These are phyloP conservation scores for Glaucidium brasilianum DNA, from an alignment of 2,113 vertebrate genomes.

Conservation along the genomic window DNA sequence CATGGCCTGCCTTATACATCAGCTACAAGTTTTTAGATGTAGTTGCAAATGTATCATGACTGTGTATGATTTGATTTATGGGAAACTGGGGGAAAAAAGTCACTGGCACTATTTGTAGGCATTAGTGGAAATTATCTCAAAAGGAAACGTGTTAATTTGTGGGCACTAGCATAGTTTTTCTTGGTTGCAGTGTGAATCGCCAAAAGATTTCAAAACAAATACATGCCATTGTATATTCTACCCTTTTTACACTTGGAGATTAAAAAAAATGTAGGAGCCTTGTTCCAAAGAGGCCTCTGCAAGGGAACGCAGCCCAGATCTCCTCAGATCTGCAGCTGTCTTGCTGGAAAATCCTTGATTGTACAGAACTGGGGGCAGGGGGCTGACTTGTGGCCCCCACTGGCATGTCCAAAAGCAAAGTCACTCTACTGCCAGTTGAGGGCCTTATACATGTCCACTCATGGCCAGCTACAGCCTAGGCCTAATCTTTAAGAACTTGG, in stretches of 20 bases:
- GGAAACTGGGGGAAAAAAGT: not conserved
- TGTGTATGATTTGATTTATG: not conserved
- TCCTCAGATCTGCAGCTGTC: not conserved
- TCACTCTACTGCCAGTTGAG: not conserved
- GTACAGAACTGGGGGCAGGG: not conserved
- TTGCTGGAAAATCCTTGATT: not conserved
- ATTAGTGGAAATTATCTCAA: not conserved
- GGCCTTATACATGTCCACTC: fast-evolving
- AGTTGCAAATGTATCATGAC: not conserved
- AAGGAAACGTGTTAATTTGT: not conserved
- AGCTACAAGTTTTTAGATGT: not conserved
- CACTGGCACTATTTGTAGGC: not conserved
- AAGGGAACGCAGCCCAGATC: not conserved
- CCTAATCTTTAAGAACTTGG: not conserved
- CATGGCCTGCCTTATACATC: not conserved
- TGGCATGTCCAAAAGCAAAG: not conserved
- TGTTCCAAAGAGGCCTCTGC: not conserved
- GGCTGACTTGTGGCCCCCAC: not conserved
- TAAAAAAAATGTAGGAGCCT: not conserved
- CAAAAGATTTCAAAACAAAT: not conserved
- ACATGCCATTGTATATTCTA: not conserved
- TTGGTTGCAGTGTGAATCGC: not conserved
- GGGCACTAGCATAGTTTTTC: not conserved
- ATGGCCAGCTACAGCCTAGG: not conserved
- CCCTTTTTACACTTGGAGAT: not conserved